Evolutionary conservation across 2,888 invertebrate genomes (phyloP).

Genomic region (Chorisops tibialis): DNA sequence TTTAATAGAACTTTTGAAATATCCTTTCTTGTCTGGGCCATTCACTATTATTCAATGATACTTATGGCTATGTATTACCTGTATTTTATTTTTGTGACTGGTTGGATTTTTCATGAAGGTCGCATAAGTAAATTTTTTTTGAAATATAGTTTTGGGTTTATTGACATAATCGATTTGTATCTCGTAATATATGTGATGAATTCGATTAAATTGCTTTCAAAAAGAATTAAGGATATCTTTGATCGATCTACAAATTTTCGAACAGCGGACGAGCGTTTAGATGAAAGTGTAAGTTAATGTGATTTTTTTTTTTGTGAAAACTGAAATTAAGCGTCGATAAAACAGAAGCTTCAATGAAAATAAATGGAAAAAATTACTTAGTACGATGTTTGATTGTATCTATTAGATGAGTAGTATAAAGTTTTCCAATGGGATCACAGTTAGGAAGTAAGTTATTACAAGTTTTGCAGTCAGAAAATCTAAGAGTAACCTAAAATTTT

Average conservation of each 20-base stretch:
- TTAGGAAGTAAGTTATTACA: no score
- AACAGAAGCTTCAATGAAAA: no score
- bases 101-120: no score
- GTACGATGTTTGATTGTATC: no score
- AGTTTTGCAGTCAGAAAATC: no score
- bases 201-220: neutral
- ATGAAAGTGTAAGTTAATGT: neutral
- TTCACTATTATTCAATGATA: neutral
- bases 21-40: neutral
- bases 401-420: no score
- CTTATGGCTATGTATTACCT: neutral
- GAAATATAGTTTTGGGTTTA: neutral
- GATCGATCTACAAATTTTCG: neutral
- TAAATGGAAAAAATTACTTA: no score
- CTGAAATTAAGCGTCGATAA: no score
- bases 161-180: neutral
- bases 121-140: no score
- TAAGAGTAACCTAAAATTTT: no score
- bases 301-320: neutral
- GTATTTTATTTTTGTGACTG: neutral
- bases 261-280: neutral
- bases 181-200: neutral
- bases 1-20: neutral
- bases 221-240: neutral
- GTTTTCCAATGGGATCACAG: no score